phyloP scores from a whole-genome alignment of 1,140 invertebrate species.

The Drosophila athabasca region DNA sequence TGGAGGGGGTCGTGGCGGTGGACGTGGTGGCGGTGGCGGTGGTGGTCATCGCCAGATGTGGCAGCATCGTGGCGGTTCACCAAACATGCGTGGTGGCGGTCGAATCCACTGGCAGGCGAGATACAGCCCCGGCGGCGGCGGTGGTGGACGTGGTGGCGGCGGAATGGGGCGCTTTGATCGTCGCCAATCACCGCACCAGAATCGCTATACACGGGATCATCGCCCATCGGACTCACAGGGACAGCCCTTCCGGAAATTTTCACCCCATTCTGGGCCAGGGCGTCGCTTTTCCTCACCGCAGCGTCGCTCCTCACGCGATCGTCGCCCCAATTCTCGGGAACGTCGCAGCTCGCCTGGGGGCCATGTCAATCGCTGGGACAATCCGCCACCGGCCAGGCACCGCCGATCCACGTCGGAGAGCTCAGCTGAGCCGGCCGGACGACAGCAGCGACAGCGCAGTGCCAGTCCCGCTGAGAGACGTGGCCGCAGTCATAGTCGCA shows the following conservation, averaged over 20 bases:
- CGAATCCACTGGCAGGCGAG: constrained; percentile 73
- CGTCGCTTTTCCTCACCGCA: constrained; percentile 65
- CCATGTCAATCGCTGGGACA: constrained; percentile 52
- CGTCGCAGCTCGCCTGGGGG: constrained; percentile 56
- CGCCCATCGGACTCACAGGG: constrained; percentile 65
- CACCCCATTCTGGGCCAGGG: constrained; percentile 48
- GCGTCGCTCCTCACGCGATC: constrained; percentile 39
- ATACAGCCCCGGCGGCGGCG: constrained; percentile 61
- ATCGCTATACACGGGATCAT: constrained; percentile 69
- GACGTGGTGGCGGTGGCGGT: constrained; percentile 58
- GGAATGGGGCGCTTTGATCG: constrained; percentile 70
- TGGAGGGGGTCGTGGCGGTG: constrained; percentile 47
- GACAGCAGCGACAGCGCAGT: constrained; percentile 49
- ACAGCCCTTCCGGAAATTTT: constrained; percentile 73
- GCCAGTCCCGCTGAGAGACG: constrained; percentile 46
- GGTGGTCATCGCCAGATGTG: constrained; percentile 50
- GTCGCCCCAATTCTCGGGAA: constrained; percentile 62
- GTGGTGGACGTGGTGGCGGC: constrained; percentile 52
- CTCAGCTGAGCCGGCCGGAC: constrained; percentile 17
- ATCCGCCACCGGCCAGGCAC: constrained; percentile 32
- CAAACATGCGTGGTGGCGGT: constrained; percentile 53
- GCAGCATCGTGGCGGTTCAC: constrained; percentile 53
- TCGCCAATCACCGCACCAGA: constrained; percentile 65
- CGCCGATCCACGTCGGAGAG: constrained; percentile 42
- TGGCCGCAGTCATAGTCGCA: constrained; percentile 43